Conservation (phyloP, 2,113 vertebrate genomes). For the Orcinus orca region DNA sequence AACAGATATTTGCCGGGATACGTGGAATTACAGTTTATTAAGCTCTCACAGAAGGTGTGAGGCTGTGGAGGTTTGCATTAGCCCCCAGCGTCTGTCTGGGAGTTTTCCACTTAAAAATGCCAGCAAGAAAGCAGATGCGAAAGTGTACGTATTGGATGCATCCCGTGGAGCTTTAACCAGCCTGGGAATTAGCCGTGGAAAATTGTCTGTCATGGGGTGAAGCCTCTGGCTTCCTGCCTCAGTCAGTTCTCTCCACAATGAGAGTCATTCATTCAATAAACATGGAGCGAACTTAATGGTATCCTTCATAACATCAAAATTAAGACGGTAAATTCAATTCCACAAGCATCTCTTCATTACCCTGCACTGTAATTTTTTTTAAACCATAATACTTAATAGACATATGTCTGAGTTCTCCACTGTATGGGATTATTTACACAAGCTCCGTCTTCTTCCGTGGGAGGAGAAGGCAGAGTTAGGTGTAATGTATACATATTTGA, state of each 20-base stretch:
- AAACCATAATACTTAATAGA: neutral
- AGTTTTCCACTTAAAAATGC: neutral
- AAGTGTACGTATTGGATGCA: accelerated
- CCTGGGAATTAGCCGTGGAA: neutral
- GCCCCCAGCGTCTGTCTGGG: neutral
- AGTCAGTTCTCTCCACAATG: neutral
- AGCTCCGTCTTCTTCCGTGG: neutral
- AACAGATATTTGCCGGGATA: neutral
- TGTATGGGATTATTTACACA: neutral
- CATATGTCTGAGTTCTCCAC: neutral
- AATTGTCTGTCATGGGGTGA: neutral
- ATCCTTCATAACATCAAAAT: neutral
- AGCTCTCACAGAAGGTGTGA: neutral
- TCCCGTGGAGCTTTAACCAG: neutral
- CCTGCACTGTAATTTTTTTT: neutral
- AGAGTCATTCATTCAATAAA: neutral
- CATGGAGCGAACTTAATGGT: neutral
- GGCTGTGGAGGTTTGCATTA: neutral
- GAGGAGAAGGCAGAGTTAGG: neutral
- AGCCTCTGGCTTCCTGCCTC: neutral
- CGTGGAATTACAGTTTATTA: neutral
- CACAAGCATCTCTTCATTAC: neutral
- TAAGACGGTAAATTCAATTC: neutral
- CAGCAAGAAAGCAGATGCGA: neutral
- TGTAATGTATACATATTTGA: neutral